Conservation (phyloP, 2,113 vertebrate genomes). For the Onychostruthus taczanowskii region DNA sequence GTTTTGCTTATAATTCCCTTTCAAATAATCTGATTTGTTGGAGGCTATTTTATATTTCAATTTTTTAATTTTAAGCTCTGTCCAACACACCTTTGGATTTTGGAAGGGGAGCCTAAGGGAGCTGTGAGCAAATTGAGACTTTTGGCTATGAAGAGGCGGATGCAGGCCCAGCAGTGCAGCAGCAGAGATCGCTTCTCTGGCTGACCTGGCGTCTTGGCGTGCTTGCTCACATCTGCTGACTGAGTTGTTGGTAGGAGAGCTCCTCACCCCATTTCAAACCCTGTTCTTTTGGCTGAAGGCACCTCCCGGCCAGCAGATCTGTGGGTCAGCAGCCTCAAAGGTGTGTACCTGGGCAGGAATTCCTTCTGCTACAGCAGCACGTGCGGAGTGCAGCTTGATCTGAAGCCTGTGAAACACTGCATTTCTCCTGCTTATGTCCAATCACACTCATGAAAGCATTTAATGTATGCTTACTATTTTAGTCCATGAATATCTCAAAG, state of each 20-base stretch:
- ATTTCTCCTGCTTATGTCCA: neutral
- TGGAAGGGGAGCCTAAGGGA: neutral
- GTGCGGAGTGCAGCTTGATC: neutral
- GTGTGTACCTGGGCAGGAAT: neutral
- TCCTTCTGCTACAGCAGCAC: neutral
- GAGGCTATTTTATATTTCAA: neutral
- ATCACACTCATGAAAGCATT: neutral
- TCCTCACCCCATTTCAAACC: neutral
- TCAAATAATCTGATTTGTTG: neutral
- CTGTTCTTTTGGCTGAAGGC: neutral
- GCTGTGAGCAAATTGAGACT: neutral
- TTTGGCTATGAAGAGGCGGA: neutral
- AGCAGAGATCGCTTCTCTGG: neutral
- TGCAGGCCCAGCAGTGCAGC: neutral
- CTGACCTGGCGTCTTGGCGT: rapidly evolving
- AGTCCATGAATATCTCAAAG: neutral
- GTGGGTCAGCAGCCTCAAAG: neutral
- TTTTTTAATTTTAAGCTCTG: neutral
- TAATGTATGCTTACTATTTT: neutral
- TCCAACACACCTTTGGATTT: neutral
- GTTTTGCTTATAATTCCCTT: neutral
- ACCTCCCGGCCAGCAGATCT: neutral
- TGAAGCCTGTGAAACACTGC: neutral
- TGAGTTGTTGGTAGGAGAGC: neutral
- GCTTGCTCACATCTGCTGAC: neutral